Evolutionary conservation across 2,113 vertebrate genomes (phyloP), one percentile per base, ranked within the genome.

Genomic region (Martes martes): DNA sequence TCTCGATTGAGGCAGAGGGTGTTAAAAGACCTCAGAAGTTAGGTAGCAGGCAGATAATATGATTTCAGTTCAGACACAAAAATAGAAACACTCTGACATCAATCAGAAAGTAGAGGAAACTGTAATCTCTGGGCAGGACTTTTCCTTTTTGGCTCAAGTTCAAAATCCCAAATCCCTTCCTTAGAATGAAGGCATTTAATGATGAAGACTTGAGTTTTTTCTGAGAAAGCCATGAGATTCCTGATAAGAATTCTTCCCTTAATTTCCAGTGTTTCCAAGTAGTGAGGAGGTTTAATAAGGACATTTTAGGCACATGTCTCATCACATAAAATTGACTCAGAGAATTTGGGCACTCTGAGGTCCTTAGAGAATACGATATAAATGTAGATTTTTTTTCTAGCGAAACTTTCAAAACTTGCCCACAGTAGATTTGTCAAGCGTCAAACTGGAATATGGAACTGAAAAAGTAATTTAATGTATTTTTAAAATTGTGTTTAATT

Each of bases 41-140:
- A 98, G 97, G 94, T 94, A 98, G 92, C 85, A 98, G 88, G 88
- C 95, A 97, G 97, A 97, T 93, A 81, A 95, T 74, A 89, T 36
- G 76, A 97, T 86, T 98, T 95, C 94, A 79, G 82, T 95, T 97
- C 95, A 97, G 79, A 47, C 23, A 87, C 14, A 45, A 97, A 97
- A 96, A 67, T 33, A 96, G 79, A 91, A 95, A 94, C 33, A 36
- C 63, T 80, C 65, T 63, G 28, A 63, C n/a, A 61, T 95, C 89
- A 65, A 28, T 81, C 89, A 86, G 36, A 83, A 96, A 76, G 39
- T 28, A 89, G 39, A 81, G 10, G 10, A 89, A 95, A 52, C 39
- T 84, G 16, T 52, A 67, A 80, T 96, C n/a, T 92, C 39, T 5
- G 13, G 57, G 13, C 3, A 82, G 26, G 36, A 59, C 55, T 91